These are phyloP conservation scores for Leucophenga varia DNA, from an alignment of 1,140 invertebrate genomes.

Conservation along the genomic window DNA sequence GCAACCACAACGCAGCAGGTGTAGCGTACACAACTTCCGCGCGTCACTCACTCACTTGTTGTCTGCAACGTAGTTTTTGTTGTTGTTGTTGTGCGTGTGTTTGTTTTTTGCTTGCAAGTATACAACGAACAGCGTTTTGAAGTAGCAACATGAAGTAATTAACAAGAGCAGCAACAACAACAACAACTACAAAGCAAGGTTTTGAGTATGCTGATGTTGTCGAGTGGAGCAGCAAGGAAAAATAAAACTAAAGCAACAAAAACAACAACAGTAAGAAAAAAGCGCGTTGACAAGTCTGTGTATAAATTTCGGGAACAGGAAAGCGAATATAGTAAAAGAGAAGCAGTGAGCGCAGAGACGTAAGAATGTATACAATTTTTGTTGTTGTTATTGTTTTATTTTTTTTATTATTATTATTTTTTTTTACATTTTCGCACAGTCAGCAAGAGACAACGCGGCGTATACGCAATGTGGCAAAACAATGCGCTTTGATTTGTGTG, in stretches of 20 bases:
- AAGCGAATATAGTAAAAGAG: not conserved
- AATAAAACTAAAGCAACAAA: conserved; percentile 24
- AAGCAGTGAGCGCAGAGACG: not conserved
- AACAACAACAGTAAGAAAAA: conserved; percentile 19
- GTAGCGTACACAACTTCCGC: conserved; percentile 42
- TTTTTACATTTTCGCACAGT: conserved; percentile 32
- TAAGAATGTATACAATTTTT: not conserved
- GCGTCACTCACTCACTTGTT: conserved; percentile 16
- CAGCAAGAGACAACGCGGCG: conserved; percentile 20
- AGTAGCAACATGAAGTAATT: conserved; percentile 49
- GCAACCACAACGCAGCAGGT: conserved; percentile 28
- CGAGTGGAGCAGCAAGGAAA: not conserved
- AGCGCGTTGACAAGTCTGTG: conserved; percentile 46
- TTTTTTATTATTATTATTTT: conserved; percentile 37
- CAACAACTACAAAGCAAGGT: conserved; percentile 11
- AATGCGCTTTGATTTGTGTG: no score
- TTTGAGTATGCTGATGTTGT: not conserved
- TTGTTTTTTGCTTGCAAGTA: conserved; percentile 12
- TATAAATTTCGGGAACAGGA: conserved; percentile 11
- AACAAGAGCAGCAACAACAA: conserved; percentile 25
- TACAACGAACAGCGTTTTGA: not conserved
- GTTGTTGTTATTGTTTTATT: conserved; percentile 10
- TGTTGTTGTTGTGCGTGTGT: conserved; percentile 11
- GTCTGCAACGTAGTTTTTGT: no score
- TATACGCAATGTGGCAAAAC: conserved; percentile 31